Conservation (phyloP, 2,797 vertebrate genomes). For the Scolopax bukidnonensis region DNA sequence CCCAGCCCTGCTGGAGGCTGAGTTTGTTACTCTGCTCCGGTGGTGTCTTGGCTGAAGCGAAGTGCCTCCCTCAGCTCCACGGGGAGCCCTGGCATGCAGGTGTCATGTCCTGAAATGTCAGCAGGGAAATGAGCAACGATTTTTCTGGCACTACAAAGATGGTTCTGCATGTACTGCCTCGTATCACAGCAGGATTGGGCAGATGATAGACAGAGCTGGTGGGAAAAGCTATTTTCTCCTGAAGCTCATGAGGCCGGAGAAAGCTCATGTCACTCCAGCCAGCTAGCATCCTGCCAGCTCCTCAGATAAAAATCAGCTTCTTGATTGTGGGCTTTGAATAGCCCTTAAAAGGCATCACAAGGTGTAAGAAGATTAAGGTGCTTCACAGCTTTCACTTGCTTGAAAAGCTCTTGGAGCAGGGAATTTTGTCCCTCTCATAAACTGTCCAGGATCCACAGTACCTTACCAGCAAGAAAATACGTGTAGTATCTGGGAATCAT, state of each 20-base stretch:
- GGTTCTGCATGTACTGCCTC: not conserved
- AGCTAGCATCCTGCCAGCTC: not conserved
- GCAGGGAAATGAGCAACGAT: not conserved
- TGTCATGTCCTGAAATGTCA: not conserved
- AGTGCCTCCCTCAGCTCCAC: not conserved
- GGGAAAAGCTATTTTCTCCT: conserved; percentile 30
- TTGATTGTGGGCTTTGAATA: not conserved
- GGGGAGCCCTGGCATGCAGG: rapidly evolving
- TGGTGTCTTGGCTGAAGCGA: not conserved
- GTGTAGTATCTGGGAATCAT: not conserved
- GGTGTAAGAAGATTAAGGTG: not conserved
- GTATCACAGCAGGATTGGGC: not conserved
- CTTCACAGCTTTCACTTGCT: not conserved
- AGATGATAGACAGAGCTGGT: conserved; percentile 4
- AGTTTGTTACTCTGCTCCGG: not conserved
- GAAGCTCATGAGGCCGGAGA: not conserved
- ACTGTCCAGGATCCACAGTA: not conserved
- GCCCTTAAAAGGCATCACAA: not conserved
- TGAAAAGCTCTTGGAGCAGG: not conserved
- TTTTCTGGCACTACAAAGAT: conserved; percentile 3
- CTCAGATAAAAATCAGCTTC: not conserved
- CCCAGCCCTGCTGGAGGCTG: not conserved
- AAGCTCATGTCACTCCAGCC: not conserved
- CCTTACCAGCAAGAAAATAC: not conserved
- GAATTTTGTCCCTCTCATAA: not conserved